Percentiles rank a stretch among this genome's conserved stretches.
These are phyloP conservation scores for Pristis pectinata DNA, from an alignment of 2,797 vertebrate genomes.

Conservation along the genomic window DNA sequence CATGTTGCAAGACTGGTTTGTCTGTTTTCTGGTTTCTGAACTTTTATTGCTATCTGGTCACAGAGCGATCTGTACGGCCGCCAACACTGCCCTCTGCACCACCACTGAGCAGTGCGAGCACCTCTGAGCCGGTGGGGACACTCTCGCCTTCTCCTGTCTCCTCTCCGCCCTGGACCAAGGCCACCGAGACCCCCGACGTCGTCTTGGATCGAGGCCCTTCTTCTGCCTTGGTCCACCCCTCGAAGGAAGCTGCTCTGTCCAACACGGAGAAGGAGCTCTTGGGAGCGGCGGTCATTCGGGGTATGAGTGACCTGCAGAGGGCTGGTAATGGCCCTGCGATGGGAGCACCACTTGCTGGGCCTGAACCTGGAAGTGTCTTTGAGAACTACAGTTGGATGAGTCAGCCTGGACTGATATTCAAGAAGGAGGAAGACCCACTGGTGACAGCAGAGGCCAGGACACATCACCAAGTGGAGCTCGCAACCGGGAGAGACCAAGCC, in stretches of 20 bases:
- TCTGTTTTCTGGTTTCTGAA: slow-evolving; percentile 40
- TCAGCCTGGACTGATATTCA: slow-evolving; percentile 31
- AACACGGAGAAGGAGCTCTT: slow-evolving; percentile 44
- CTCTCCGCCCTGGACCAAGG: slow-evolving; percentile 60
- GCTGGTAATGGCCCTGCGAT: slow-evolving; percentile 31
- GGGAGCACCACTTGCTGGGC: slow-evolving; percentile 26
- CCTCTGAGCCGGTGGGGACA: slow-evolving; percentile 54
- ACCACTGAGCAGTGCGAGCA: slow-evolving; percentile 54
- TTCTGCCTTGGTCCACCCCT: slow-evolving; percentile 46
- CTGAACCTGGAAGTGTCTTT: slow-evolving; percentile 49
- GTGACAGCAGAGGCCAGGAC: slow-evolving; percentile 56
- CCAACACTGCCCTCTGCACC: slow-evolving; percentile 51
- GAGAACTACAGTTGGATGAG: slow-evolving; percentile 46
- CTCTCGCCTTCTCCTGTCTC: slow-evolving; percentile 58
- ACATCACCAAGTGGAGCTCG: slow-evolving; percentile 57
- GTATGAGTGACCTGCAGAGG: slow-evolving; percentile 40
- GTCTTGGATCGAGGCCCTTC: slow-evolving; percentile 46
- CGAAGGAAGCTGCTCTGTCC: slow-evolving; percentile 37
- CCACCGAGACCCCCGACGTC: slow-evolving; percentile 54
- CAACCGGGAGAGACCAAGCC: slow-evolving; percentile 55
- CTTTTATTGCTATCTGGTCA: slow-evolving; percentile 40
- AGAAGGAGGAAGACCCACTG: not conserved
- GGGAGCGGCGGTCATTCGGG: slow-evolving; percentile 41
- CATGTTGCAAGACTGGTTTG: slow-evolving; percentile 50
- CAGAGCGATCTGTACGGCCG: not conserved